Conservation (phyloP, 2,888 invertebrate species). For the Leucoma salicis region DNA sequence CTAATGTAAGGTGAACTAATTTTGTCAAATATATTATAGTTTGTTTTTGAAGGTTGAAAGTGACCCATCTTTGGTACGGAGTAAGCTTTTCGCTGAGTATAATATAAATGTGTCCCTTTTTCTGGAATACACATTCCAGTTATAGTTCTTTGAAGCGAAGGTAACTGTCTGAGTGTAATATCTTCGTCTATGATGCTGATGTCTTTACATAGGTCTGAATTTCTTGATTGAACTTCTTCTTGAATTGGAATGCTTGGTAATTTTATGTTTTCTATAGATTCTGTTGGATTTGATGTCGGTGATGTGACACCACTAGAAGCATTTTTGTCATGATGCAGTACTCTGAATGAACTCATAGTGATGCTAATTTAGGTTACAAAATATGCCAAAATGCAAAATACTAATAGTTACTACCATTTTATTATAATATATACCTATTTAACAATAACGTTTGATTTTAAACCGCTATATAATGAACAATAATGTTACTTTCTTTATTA, state of each 20-base stretch:
- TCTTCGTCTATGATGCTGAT: conserved; percentile 3
- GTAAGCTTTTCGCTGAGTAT: conserved; percentile 15
- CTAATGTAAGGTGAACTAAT: conserved; percentile 11
- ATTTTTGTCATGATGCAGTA: conserved; percentile 10
- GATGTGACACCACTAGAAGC: neutral
- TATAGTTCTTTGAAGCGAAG: conserved; percentile 2
- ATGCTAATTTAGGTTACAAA: neutral
- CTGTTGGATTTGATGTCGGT: conserved; percentile 30
- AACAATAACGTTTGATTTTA: too few relatives aligned
- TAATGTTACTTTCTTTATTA: too few relatives aligned
- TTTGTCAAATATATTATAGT: conserved; percentile 14
- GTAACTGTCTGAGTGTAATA: conserved; percentile 2
- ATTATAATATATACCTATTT: neutral
- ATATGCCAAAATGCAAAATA: neutral
- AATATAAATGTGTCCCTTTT: conserved; percentile 4
- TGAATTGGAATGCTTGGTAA: conserved; percentile 41
- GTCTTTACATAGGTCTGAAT: conserved; percentile 1
- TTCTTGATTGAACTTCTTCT: conserved; percentile 10
- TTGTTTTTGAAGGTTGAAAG: conserved; percentile 10
- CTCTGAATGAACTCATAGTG: neutral
- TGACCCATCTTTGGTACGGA: conserved; percentile 21
- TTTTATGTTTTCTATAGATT: conserved; percentile 49
- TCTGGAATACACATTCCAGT: conserved; percentile 6
- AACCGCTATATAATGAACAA: too few relatives aligned
- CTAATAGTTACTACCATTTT: neutral